phyloP scores from a whole-genome alignment of 1,140 invertebrate genomes.

The Drosophila bipectinata region DNA sequence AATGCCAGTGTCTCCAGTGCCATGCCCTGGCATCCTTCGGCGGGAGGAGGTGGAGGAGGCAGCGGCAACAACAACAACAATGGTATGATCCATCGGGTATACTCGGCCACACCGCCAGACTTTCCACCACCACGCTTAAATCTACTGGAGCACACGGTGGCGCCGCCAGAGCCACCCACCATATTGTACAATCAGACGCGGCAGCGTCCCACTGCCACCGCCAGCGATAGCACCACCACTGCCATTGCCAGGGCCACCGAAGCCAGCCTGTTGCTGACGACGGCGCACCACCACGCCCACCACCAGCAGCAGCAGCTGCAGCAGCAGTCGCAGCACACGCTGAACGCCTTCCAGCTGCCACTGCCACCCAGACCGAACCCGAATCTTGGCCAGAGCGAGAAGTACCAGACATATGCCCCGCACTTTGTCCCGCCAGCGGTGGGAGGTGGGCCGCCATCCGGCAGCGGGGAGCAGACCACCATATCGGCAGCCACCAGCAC shows the following conservation, averaged over 20 bases:
- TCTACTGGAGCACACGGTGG: constrained; percentile 61
- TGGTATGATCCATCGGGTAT: constrained; percentile 53
- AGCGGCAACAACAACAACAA: neutral
- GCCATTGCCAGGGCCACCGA: constrained; percentile 40
- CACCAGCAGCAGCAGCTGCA: constrained; percentile 61
- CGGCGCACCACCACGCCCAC: constrained; percentile 59
- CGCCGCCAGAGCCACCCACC: constrained; percentile 67
- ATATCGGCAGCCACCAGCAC: constrained; percentile 30
- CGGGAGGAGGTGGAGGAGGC: constrained; percentile 7
- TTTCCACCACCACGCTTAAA: constrained; percentile 71
- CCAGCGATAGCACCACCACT: constrained; percentile 27
- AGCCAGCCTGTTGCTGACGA: constrained; percentile 37
- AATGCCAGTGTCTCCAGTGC: constrained; percentile 34
- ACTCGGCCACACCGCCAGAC: constrained; percentile 74
- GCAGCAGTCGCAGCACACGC: constrained; percentile 51
- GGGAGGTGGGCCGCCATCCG: constrained; percentile 13
- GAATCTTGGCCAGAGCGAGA: constrained; percentile 47
- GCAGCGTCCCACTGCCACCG: constrained; percentile 37
- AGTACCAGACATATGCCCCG: constrained; percentile 69
- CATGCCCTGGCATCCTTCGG: constrained; percentile 55
- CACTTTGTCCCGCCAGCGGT: constrained; percentile 57
- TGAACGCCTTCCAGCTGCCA: constrained; percentile 58
- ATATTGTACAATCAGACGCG: constrained; percentile 72
- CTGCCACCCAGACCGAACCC: constrained; percentile 36
- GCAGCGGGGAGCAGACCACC: constrained; percentile 27